These are phyloP conservation scores for Columbina picui DNA, from an alignment of 2,113 vertebrate genomes.

Conservation along the genomic window DNA sequence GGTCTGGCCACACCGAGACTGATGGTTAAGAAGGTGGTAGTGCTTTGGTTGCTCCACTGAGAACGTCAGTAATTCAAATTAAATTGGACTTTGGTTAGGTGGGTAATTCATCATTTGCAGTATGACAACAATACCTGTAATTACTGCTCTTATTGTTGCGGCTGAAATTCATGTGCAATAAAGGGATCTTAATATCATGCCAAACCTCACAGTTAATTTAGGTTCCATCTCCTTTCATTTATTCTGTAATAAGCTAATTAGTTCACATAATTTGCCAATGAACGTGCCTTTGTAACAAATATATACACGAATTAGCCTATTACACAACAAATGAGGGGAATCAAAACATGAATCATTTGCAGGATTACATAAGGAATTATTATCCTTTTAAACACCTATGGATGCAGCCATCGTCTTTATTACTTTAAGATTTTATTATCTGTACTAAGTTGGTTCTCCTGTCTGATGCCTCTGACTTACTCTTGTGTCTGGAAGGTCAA, in stretches of 20 bases:
- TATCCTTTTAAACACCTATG: background rate
- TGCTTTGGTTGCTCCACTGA: background rate
- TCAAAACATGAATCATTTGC: conserved; percentile 35
- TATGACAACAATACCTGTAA: conserved; percentile 49
- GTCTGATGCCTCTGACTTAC: background rate
- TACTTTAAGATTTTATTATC: background rate
- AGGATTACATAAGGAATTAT: conserved; percentile 41
- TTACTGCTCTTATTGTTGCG: background rate
- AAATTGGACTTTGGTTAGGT: conserved; percentile 20
- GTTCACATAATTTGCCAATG: conserved; percentile 55
- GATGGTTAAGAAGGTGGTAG: background rate
- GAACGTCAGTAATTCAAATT: background rate
- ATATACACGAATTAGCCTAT: conserved; percentile 51
- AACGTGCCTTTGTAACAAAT: conserved; percentile 53
- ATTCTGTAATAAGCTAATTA: conserved; percentile 65
- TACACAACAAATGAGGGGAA: conserved; percentile 47
- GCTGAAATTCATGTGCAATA: conserved; percentile 22
- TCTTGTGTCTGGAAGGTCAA: background rate
- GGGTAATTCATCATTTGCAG: conserved; percentile 33
- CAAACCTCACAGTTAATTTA: conserved; percentile 68
- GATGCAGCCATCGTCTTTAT: background rate
- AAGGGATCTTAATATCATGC: conserved; percentile 54
- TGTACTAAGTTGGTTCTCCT: background rate
- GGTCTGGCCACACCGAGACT: background rate
- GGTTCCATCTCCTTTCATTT: conserved; percentile 64